Evolutionary conservation across 1,140 invertebrate genomes (phyloP).

Genomic region (Vollenhovia emeryi): DNA sequence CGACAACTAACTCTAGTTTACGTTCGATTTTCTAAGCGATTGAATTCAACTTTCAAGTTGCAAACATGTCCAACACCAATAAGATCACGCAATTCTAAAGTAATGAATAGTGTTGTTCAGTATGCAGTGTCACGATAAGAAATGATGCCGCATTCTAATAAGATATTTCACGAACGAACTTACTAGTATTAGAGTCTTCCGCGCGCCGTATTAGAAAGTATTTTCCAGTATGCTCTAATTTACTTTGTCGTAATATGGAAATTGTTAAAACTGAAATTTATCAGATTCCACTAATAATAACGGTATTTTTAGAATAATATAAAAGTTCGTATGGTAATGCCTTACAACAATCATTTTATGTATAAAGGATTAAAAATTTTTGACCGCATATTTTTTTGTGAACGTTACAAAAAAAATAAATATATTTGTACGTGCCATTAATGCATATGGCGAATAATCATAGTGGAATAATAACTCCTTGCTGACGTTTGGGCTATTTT

Average conservation of each 20-base stretch:
- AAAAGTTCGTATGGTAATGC: constrained; percentile 38
- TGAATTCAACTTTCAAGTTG: constrained; percentile 44
- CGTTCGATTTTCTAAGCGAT: constrained; percentile 6
- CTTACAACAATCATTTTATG: constrained; percentile 49
- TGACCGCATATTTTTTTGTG: constrained; percentile 14
- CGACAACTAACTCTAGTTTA: constrained; percentile 54
- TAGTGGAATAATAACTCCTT: constrained; percentile 70
- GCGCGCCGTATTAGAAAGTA: constrained; percentile 69
- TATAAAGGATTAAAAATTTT: constrained; percentile 37
- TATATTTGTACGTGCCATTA: constrained; percentile 54
- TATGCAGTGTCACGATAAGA: constrained; percentile 34
- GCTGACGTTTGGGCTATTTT: constrained; percentile 74
- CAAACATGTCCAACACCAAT: constrained; percentile 28
- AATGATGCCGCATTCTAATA: constrained; percentile 49
- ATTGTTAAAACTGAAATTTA: constrained; percentile 67
- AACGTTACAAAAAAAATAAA: constrained; percentile 44
- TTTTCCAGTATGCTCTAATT: constrained; percentile 64
- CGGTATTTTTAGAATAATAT: constrained; percentile 61
- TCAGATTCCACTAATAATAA: constrained; percentile 52
- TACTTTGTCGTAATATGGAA: constrained; percentile 62
- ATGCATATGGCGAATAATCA: constrained; percentile 42
- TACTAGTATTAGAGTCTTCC: constrained; percentile 79
- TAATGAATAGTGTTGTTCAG: constrained; percentile 47
- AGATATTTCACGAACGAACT: constrained; percentile 65
- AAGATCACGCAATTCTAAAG: constrained; percentile 36